These are phyloP conservation scores for Cotesia congregata DNA, from an alignment of 2,888 invertebrate species.

Conservation along the genomic window DNA sequence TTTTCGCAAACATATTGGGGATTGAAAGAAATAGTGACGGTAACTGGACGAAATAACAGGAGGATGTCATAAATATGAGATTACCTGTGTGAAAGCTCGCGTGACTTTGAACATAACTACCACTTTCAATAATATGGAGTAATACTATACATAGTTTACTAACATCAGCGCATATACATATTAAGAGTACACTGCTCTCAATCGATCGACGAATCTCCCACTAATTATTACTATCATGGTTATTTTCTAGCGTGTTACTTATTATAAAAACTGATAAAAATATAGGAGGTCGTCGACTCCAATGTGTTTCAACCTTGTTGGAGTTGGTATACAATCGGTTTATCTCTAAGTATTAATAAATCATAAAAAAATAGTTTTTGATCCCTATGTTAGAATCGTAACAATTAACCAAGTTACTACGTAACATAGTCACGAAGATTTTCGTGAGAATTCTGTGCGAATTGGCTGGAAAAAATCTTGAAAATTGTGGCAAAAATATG, in stretches of 20 bases:
- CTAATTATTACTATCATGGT: constrained; percentile 23
- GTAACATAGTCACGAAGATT: too few species aligned
- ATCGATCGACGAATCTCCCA: constrained; percentile 2
- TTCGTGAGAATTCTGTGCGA: too few species aligned
- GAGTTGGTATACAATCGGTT: background rate
- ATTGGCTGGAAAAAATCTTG: too few species aligned
- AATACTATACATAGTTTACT: background rate
- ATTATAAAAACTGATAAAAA: background rate
- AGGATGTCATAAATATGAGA: constrained; percentile 1
- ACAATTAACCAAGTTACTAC: too few species aligned
- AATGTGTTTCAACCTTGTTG: background rate
- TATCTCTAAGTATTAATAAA: too few species aligned
- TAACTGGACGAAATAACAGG: background rate
- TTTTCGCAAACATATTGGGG: background rate
- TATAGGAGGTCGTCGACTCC: background rate
- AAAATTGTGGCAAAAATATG: too few species aligned
- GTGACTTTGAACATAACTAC: constrained; percentile 28
- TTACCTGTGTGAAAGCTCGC: constrained; percentile 31
- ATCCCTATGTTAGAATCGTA: too few species aligned
- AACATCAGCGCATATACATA: constrained; percentile 13
- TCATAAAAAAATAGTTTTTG: too few species aligned
- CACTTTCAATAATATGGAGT: background rate
- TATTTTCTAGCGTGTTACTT: background rate
- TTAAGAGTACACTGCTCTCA: constrained; percentile 15
- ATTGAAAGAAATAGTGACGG: background rate